Base-by-base conservation (phyloP, 2,888 invertebrate species). In the Cylloceria caligata region DNA sequence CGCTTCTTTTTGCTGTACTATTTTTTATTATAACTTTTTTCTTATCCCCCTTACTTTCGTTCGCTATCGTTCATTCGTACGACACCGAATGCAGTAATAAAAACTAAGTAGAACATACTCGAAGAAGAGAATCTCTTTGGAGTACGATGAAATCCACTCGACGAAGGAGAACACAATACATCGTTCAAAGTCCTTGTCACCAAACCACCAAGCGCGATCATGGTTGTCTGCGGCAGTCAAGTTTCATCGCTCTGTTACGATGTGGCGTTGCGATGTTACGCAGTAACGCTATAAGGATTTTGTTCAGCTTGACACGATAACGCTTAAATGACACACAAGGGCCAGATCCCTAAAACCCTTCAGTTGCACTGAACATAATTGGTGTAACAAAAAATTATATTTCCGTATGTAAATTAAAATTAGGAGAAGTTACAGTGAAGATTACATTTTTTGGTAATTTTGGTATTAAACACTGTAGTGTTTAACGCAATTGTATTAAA, bases 81-180 rank as follows among this genome's bases (percentile, higher is more conserved):
- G 16, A 1, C 16, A 16, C 13, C 13, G n/a, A 16, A 13, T 7
- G n/a, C n/a, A 24, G 13, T 2, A 49, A 1, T 7, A 47, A 47
- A 72, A 45, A 21, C 42, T 24, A n/a, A 30, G 69, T 49, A 19
- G n/a, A 30, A 42, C 36, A 42, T 52, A 39, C 27, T 52, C 62
- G 47, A 52, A 36, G 36, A 19, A n/a, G n/a, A 24, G 27, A 62
- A 42, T 30, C 24, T 68, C 16, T 39, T 34, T 34, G 64, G 74
- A 55, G 64, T 55, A 55, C 36, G 68, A 42, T 49, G 34, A 62
- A 73, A 80, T 74, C 78, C 74, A 55, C 73, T 73, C 68, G 68
- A 7, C 27, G 24, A 49, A 21, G 39, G 36, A 30, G 39, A 42
- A 9, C 16, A 24, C 21, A 4, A 36, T 34, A 27, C 24, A 30